Percentiles rank a stretch among this genome's conserved stretches.
Conservation (phyloP, 2,797 vertebrate genomes). For the Rhabdomys pumilio region DNA sequence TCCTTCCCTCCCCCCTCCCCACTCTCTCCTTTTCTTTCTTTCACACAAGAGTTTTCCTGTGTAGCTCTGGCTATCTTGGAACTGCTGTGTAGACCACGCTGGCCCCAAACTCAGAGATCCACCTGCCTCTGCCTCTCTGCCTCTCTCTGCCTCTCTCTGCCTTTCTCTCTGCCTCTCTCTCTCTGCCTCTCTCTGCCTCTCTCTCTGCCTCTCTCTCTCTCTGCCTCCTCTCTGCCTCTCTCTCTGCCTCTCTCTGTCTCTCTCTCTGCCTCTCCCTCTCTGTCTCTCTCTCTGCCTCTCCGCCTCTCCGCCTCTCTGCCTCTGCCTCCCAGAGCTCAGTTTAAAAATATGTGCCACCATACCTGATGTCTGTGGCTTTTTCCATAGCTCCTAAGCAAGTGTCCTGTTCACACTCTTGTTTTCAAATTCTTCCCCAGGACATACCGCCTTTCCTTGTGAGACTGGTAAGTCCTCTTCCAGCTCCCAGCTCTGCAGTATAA, state of each 20-base stretch:
- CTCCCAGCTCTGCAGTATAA: background rate
- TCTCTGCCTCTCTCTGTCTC: too few species aligned
- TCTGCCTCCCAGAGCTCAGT: background rate
- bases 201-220: too few species aligned
- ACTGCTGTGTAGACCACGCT: background rate
- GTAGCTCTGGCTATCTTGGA: background rate
- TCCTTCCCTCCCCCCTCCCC: too few species aligned
- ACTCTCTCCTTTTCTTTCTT: background rate
- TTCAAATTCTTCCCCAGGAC: background rate
- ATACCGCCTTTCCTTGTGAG: too few species aligned
- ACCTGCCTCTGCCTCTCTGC: background rate
- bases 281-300: too few species aligned
- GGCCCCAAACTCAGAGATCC: background rate
- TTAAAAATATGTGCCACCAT: background rate
- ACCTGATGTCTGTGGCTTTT: background rate
- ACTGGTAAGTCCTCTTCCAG: background rate
- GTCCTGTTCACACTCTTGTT: accelerated
- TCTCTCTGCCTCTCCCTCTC: too few species aligned
- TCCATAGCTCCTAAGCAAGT: background rate
- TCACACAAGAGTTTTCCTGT: background rate
- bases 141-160: too few species aligned
- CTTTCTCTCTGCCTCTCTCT: too few species aligned
- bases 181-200: too few species aligned
- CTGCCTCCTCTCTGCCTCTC: too few species aligned
- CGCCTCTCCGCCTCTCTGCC: too few species aligned